phyloP scores from a whole-genome alignment of 1,140 invertebrate genomes.

The Rhizoglyphus robini region DNA sequence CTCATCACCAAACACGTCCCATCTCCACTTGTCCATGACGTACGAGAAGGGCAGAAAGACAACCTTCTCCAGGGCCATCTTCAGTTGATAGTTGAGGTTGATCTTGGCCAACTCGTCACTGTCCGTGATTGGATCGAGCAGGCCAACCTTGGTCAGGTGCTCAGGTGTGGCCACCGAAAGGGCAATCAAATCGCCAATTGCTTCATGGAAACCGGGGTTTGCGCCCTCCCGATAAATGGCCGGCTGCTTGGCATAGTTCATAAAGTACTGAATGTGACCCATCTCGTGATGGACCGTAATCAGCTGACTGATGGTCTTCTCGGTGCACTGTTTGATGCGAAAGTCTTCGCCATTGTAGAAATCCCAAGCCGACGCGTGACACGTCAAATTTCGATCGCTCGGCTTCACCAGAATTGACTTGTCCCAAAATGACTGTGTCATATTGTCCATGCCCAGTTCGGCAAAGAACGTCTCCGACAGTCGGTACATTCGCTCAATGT shows the following conservation, averaged over 20 bases:
- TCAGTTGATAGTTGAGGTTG: conserved; percentile 55
- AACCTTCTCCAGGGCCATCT: conserved; percentile 67
- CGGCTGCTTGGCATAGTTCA: conserved; percentile 63
- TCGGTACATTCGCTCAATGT: conserved; percentile 58
- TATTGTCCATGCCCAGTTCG: conserved; percentile 62
- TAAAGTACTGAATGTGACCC: conserved; percentile 70
- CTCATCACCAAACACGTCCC: conserved; percentile 63
- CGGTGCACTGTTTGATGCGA: conserved; percentile 73
- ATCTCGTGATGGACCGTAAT: conserved; percentile 70
- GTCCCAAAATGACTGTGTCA: conserved; percentile 66
- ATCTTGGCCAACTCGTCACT: not conserved
- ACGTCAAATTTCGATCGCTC: conserved; percentile 51
- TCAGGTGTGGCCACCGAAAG: conserved; percentile 54
- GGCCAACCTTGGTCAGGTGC: conserved; percentile 59
- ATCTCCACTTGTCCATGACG: conserved; percentile 69
- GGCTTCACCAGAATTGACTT: conserved; percentile 61
- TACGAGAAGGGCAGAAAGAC: conserved; percentile 75
- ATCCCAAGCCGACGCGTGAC: conserved; percentile 76
- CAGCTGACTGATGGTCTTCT: conserved; percentile 54
- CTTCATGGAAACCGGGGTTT: conserved; percentile 86
- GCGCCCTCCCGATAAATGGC: conserved; percentile 57
- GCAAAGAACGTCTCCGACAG: conserved; percentile 69
- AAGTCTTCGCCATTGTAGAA: conserved; percentile 52
- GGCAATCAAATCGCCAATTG: conserved; percentile 74
- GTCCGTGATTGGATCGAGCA: conserved; percentile 37